Conservation (phyloP, 2,113 vertebrate species). For the Balaeniceps rex region DNA sequence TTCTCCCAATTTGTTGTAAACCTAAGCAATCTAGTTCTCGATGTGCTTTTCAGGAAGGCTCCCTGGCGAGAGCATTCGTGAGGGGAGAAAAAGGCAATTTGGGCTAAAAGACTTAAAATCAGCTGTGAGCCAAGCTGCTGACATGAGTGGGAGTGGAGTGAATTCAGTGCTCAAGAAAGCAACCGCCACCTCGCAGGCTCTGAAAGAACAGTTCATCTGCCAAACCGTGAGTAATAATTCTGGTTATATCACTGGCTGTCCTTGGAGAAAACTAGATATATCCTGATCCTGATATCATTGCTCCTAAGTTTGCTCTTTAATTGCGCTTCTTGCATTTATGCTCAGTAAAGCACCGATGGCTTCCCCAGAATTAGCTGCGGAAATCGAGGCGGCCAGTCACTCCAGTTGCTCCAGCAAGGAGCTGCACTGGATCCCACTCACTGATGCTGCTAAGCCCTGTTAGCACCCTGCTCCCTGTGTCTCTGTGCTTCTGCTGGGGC, state of each 20-base stretch:
- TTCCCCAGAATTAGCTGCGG: background rate
- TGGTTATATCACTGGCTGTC: background rate
- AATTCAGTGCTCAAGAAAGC: conserved; percentile 1
- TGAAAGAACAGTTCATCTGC: background rate
- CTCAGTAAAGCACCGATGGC: background rate
- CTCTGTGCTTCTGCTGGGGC: background rate
- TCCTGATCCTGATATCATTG: background rate
- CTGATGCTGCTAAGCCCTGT: background rate
- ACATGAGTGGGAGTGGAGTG: conserved; percentile 14
- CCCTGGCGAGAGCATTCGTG: background rate
- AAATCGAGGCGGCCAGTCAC: background rate
- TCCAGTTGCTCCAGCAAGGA: background rate
- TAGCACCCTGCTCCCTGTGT: background rate
- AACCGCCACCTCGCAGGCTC: background rate
- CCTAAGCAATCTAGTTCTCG: background rate
- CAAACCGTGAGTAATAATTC: background rate
- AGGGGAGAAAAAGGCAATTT: background rate
- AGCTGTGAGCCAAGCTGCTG: background rate
- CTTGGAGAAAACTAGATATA: conserved; percentile 18
- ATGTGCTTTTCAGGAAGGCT: conserved; percentile 1
- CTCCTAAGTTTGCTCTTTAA: background rate
- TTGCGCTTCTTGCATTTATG: background rate
- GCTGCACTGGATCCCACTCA: background rate
- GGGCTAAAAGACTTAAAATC: background rate
- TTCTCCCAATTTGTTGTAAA: background rate